Conservation (phyloP, 1,140 invertebrate genomes). For the Cydia strobilella region DNA sequence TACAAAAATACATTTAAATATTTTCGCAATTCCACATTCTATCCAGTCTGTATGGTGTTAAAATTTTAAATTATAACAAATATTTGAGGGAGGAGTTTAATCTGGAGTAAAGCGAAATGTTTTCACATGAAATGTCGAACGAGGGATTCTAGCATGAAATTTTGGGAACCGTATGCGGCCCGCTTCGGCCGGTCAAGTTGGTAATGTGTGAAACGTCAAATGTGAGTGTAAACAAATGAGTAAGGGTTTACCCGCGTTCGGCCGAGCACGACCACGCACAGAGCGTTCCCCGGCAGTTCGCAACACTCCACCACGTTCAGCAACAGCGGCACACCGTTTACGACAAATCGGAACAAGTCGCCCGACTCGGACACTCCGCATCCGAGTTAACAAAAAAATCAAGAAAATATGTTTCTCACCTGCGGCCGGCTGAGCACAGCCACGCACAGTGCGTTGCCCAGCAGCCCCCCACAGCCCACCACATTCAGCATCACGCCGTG, state of each 20-base stretch:
- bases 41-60: no score
- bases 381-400: no score
- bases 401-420: neutral
- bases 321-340: conserved; percentile 62
- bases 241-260: conserved; percentile 83
- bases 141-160: conserved; percentile 66
- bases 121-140: no score
- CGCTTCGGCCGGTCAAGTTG: conserved; percentile 86
- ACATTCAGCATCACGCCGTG: conserved; percentile 91
- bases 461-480: conserved; percentile 90
- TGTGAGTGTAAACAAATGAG: no score
- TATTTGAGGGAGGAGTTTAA: no score
- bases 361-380: no score
- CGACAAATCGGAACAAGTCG: no score
- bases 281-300: conserved; percentile 77
- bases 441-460: conserved; percentile 95
- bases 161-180: conserved; percentile 92
- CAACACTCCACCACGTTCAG: conserved; percentile 93
- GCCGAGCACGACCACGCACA: conserved; percentile 92
- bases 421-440: conserved; percentile 94
- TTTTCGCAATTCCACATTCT: no score
- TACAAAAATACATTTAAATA: no score
- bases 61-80: no score
- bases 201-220: no score
- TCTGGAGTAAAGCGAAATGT: no score